Evolutionary conservation across 2,113 vertebrate genomes (phyloP).

Genomic region (Sceloporus undulatus): DNA sequence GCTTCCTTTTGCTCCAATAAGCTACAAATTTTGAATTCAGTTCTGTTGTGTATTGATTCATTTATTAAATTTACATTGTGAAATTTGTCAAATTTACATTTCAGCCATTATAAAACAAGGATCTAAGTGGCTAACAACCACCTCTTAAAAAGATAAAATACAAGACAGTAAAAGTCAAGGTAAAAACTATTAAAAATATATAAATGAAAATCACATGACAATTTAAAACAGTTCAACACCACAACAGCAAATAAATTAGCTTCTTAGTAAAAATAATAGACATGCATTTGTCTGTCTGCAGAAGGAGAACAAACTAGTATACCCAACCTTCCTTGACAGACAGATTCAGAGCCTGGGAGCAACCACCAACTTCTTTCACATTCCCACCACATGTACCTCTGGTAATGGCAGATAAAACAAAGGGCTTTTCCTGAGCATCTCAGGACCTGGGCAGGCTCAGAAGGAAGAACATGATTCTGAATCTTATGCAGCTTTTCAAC

Average conservation of each 20-base stretch:
- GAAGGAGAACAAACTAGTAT: background rate
- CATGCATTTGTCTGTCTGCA: background rate
- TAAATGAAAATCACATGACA: background rate
- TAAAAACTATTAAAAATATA: background rate
- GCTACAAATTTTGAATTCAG: background rate
- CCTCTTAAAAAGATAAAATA: background rate
- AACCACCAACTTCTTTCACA: background rate
- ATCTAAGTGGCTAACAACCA: background rate
- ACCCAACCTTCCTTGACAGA: too few species aligned
- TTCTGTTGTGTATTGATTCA: background rate
- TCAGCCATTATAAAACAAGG: background rate
- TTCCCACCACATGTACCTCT: background rate
- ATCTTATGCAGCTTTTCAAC: background rate
- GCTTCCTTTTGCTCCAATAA: background rate
- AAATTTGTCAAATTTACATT: constrained; percentile 11
- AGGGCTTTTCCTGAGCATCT: too few species aligned
- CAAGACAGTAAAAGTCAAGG: background rate
- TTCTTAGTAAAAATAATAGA: background rate
- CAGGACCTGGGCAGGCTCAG: background rate
- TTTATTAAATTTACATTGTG: background rate
- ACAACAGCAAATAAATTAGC: background rate
- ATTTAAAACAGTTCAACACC: background rate
- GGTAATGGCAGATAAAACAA: background rate
- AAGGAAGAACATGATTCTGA: background rate
- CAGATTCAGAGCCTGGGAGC: background rate